phyloP scores from a whole-genome alignment of 2,888 invertebrate genomes.

The Lissocephala sabroskyi region DNA sequence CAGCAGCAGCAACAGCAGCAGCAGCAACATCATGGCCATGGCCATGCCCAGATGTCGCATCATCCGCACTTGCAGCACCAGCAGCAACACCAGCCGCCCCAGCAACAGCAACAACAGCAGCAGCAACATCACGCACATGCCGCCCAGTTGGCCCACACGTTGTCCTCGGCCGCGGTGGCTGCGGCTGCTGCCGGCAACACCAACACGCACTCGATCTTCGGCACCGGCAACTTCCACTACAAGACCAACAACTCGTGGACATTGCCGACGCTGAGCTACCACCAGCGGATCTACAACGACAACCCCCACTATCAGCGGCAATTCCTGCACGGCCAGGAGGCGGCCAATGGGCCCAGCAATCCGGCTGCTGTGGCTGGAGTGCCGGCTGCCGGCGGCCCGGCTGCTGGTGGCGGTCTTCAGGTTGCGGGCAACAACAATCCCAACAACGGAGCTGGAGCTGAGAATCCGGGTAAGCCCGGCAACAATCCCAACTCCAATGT shows the following conservation, averaged over 20 bases:
- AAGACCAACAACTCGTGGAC: slow-evolving; percentile 71
- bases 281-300: slow-evolving; percentile 69
- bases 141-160: slow-evolving; percentile 59
- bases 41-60: slow-evolving; percentile 35
- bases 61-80: slow-evolving; percentile 46
- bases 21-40: slow-evolving; percentile 24
- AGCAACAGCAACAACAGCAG: slow-evolving; percentile 38
- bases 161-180: slow-evolving; percentile 51
- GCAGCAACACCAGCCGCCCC: slow-evolving; percentile 41
- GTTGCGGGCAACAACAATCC: slow-evolving; percentile 7
- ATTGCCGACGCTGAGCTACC: slow-evolving; percentile 68
- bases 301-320: slow-evolving; percentile 67
- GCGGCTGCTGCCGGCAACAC: slow-evolving; percentile 44
- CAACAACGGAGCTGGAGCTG: slow-evolving; percentile 9
- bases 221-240: slow-evolving; percentile 70
- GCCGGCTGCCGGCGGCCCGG: slow-evolving; percentile 25
- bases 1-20: slow-evolving; percentile 36
- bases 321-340: slow-evolving; percentile 49
- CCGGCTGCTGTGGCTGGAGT: slow-evolving; percentile 29
- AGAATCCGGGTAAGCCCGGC: slow-evolving; percentile 10
- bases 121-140: slow-evolving; percentile 40
- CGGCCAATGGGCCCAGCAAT: slow-evolving; percentile 18
- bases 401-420: slow-evolving; percentile 8
- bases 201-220: slow-evolving; percentile 71
- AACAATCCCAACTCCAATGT: slow-evolving; percentile 24